These are phyloP conservation scores for Pavo muticus DNA, from an alignment of 2,113 vertebrate genomes.

Conservation along the genomic window DNA sequence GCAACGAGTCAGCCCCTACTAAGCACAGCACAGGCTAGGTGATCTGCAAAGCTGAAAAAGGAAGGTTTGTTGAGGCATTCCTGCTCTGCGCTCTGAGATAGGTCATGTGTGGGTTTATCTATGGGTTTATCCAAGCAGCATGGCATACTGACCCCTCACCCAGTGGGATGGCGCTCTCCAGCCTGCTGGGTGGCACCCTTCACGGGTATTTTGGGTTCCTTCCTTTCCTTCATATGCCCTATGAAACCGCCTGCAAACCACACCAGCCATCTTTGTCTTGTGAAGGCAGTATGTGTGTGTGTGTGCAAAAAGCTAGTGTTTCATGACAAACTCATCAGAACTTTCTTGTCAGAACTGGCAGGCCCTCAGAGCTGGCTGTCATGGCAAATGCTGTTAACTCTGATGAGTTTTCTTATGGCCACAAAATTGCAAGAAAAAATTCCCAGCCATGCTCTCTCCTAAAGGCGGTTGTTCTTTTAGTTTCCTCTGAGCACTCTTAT, in stretches of 20 bases:
- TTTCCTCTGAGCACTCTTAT: not conserved
- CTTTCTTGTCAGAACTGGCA: not conserved
- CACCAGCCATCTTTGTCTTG: not conserved
- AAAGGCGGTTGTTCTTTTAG: accelerated
- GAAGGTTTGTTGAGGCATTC: not conserved
- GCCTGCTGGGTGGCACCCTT: not conserved
- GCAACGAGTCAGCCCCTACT: not conserved
- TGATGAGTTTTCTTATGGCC: not conserved
- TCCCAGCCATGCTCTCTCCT: not conserved
- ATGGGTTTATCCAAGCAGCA: accelerated
- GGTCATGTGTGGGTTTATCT: accelerated
- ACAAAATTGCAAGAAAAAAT: not conserved
- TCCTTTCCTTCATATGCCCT: not conserved
- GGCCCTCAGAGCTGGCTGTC: not conserved
- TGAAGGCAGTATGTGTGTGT: accelerated
- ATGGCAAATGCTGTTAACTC: not conserved
- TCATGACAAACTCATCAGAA: not conserved
- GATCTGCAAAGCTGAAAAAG: not conserved
- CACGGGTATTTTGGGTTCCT: not conserved
- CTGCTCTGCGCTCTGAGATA: not conserved
- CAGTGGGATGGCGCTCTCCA: not conserved
- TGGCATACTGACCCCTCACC: not conserved
- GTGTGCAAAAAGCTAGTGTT: not conserved
- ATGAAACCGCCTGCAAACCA: not conserved
- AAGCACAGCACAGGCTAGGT: not conserved